Base-by-base conservation (phyloP, 1,140 invertebrate genomes). In the Nephotettix cincticeps region DNA sequence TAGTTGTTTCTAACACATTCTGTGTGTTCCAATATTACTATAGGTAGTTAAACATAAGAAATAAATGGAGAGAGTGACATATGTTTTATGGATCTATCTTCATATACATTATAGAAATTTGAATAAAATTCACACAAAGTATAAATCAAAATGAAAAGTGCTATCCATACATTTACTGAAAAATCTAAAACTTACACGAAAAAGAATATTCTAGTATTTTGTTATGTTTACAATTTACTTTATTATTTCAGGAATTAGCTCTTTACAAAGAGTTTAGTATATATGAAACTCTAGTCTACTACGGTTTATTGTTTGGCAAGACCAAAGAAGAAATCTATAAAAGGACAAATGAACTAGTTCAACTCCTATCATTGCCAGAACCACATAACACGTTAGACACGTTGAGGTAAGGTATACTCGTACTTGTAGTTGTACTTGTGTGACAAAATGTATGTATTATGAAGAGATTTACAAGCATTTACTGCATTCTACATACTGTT, bases 221-320 rank as follows among this genome's bases (percentile, higher is more conserved):
- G 40, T n/a, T n/a, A n/a, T n/a, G n/a, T n/a, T n/a, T n/a, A n/a
- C n/a, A n/a, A n/a, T n/a, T n/a, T n/a, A 67, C 23, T 32, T 74
- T 76, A 65, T n/a, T 32, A 1, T 68, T 73, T 28, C 70, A 77
- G 76, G 76, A 77, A 47, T 36, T 85, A 6, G 85, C 86, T 6
- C 75, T 88, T 25, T 87, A 84, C 75, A 79, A 82, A 58, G 84
- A 87, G 70, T 84, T 88, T 71, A 84, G 83, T 0, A 87, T 87
- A 28, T 75, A 76, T 63, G 86, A 88, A 75, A 86, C 84, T 2
- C 76, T 88, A 58, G 76, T 76, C 14, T 88, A 85, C 74, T 88
- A 86, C 79, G 86, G 86, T 4, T 74, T 81, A 14, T 75, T 88
- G 25, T 84, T 85, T 74, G 81, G 82, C 11, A 83, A 88, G 81